These are phyloP conservation scores for Ochotona princeps DNA, from an alignment of 2,113 vertebrate genomes.

Conservation along the genomic window DNA sequence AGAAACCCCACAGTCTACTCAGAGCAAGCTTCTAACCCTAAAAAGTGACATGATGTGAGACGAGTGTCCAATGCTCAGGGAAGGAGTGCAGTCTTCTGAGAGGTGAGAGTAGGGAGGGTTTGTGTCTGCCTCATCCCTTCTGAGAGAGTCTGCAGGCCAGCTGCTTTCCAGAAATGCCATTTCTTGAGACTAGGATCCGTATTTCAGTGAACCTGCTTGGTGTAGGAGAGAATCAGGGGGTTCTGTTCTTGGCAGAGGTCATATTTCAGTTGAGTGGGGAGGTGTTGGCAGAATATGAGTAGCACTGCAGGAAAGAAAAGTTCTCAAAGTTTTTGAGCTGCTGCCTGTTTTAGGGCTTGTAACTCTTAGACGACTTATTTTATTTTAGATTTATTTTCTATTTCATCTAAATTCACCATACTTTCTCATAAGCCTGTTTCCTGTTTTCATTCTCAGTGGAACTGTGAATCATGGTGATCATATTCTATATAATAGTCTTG, in stretches of 20 bases:
- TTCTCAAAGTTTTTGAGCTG: background rate
- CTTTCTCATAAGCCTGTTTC: conserved; percentile 56
- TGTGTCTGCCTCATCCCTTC: background rate
- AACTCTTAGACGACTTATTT: background rate
- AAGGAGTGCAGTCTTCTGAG: background rate
- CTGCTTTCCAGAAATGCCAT: background rate
- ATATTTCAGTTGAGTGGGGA: background rate
- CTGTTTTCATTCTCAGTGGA: conserved; percentile 61
- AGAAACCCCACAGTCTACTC: background rate
- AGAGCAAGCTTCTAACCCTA: background rate
- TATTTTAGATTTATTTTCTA: conserved; percentile 60
- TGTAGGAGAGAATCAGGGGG: background rate
- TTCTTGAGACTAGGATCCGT: background rate
- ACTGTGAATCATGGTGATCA: conserved; percentile 70
- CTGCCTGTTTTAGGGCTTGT: conserved; percentile 13
- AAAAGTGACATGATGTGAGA: background rate
- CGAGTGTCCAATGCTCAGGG: background rate
- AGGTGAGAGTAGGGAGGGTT: background rate
- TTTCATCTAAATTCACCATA: conserved; percentile 20
- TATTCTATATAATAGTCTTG: conserved; percentile 65
- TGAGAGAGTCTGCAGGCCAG: background rate
- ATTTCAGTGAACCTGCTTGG: background rate
- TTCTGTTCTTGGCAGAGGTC: background rate
- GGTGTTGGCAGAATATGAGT: background rate
- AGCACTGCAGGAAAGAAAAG: background rate